phyloP scores from a whole-genome alignment of 64 coral and sea anemone genomes.

The Montipora cactus region DNA sequence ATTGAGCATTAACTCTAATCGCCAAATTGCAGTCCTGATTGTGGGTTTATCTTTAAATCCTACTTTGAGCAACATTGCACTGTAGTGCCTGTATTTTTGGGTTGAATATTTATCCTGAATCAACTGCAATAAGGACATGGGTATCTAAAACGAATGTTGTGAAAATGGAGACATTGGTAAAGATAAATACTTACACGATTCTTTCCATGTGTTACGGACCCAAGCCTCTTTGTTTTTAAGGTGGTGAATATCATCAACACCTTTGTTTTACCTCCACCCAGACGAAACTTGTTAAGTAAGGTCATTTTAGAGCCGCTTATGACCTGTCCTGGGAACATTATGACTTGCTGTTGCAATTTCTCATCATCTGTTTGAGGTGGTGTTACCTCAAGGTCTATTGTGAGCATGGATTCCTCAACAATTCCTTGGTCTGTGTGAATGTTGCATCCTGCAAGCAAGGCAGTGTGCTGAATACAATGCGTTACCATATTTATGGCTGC shows the following conservation, averaged over 20 bases:
- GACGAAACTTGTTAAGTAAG: conserved; percentile 26
- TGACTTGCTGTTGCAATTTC: conserved; percentile 7
- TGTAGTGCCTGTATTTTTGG: neutral
- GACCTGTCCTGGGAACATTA: conserved; percentile 7
- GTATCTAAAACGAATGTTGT: neutral
- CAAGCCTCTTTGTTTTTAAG: conserved; percentile 5
- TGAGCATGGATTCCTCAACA: too few relatives aligned
- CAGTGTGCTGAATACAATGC: too few relatives aligned
- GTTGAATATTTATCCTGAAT: neutral
- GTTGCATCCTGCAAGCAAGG: too few relatives aligned
- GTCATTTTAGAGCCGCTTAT: conserved; percentile 27
- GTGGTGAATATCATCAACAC: conserved; percentile 7
- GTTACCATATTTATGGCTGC: neutral
- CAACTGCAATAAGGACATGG: neutral
- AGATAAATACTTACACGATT: conserved; percentile 25
- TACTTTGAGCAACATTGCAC: neutral
- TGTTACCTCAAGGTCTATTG: neutral
- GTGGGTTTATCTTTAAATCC: neutral
- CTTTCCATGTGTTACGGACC: conserved; percentile 14
- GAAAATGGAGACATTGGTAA: neutral
- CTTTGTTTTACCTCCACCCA: conserved; percentile 6
- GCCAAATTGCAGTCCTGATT: neutral
- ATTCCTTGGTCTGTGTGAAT: too few relatives aligned
- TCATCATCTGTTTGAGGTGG: neutral
- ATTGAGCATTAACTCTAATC: neutral